These are phyloP conservation scores for Percina caprodes DNA, from an alignment of 2,113 vertebrate species.

Conservation along the genomic window DNA sequence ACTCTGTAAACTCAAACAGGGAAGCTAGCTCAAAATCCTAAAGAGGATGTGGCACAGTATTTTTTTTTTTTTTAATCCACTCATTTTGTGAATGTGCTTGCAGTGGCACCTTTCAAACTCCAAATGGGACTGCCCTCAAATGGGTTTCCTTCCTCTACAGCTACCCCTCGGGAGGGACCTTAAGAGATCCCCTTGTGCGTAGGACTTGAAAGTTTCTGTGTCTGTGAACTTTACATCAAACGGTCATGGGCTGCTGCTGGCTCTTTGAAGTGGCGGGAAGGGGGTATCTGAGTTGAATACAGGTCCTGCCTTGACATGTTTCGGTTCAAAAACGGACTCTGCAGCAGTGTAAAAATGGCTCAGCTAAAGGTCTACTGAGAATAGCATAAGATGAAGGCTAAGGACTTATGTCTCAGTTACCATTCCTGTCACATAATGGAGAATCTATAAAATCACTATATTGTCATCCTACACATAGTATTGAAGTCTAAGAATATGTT, in stretches of 20 bases:
- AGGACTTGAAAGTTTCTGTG: slow-evolving; percentile 82
- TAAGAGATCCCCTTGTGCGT: slow-evolving; percentile 75
- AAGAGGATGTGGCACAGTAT: slow-evolving; percentile 20
- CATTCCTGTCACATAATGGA: slow-evolving; percentile 32
- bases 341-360: slow-evolving; percentile 56
- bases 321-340: slow-evolving; percentile 67
- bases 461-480: background rate
- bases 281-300: slow-evolving; percentile 59
- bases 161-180: slow-evolving; percentile 58
- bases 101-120: slow-evolving; percentile 37
- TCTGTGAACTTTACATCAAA: slow-evolving; percentile 88
- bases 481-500: background rate
- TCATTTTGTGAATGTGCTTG: slow-evolving; percentile 17
- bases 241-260: slow-evolving; percentile 60
- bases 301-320: slow-evolving; percentile 73
- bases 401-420: slow-evolving; percentile 36
- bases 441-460: background rate
- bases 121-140: slow-evolving; percentile 40
- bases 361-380: slow-evolving; percentile 70
- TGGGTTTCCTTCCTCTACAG: slow-evolving; percentile 63
- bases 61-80: slow-evolving; percentile 5
- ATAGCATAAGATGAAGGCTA: slow-evolving; percentile 61
- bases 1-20: slow-evolving; percentile 14
- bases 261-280: slow-evolving; percentile 82
- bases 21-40: slow-evolving; percentile 35